A percentile compares a stretch with the other conserved stretches of the same genome.
phyloP scores from a whole-genome alignment of 92 coral and sea anemone genomes.

The Epizoanthus stellaris region DNA sequence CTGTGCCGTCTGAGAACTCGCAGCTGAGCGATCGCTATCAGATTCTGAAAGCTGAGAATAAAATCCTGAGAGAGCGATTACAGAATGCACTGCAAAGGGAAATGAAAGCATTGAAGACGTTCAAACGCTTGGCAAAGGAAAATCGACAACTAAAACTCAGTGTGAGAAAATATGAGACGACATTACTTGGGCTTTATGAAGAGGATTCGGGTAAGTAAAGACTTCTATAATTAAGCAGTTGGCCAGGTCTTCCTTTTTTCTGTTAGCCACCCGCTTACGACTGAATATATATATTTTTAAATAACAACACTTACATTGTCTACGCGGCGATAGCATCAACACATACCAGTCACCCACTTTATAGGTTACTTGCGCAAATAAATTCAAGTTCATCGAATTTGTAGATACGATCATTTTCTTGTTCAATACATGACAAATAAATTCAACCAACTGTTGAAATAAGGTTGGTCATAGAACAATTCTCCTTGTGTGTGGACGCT shows the following conservation, averaged over 20 bases:
- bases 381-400: neutral
- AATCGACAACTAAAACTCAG: constrained; percentile 89
- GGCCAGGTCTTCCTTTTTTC: no score
- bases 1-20: constrained; percentile 56
- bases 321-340: no score
- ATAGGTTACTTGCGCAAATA: neutral
- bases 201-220: constrained; percentile 79
- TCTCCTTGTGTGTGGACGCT: neutral
- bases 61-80: constrained; percentile 91
- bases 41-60: constrained; percentile 93
- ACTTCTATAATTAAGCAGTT: no score
- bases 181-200: constrained; percentile 82
- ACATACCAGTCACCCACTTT: neutral
- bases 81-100: constrained; percentile 98
- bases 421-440: neutral
- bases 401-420: neutral
- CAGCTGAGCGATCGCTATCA: constrained; percentile 81
- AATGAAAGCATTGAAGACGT: constrained; percentile 97
- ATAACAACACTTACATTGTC: no score
- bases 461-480: no score
- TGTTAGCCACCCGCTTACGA: no score
- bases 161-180: constrained; percentile 82
- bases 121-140: constrained; percentile 93
- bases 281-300: no score
- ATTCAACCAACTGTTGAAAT: neutral